Conservation (phyloP, 2,888 invertebrate genomes). For the Heptascelio sp. region DNA sequence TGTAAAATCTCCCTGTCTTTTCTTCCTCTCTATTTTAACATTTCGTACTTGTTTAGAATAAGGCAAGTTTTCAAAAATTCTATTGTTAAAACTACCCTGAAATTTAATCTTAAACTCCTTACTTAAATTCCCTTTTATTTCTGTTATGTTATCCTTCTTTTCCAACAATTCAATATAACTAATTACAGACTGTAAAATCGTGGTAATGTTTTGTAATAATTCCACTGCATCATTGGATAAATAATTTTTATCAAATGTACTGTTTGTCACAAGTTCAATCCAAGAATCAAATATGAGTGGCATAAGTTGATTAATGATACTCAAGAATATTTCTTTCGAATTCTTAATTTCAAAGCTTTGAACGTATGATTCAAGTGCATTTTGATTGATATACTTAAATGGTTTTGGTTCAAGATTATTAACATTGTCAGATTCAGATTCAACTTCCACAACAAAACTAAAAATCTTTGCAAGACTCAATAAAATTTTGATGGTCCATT, state of each 20-base stretch:
- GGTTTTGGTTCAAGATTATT: too few relatives aligned
- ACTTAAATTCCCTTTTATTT: slow-evolving; percentile 73
- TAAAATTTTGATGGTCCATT: slow-evolving; percentile 94
- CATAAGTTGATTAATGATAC: slow-evolving; percentile 89
- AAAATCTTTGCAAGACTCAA: slow-evolving; percentile 89
- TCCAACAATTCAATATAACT: slow-evolving; percentile 83
- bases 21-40: slow-evolving; percentile 77
- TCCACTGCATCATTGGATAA: slow-evolving; percentile 88
- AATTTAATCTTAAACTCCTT: slow-evolving; percentile 86
- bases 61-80: slow-evolving; percentile 87
- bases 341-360: too few relatives aligned
- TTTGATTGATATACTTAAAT: too few relatives aligned
- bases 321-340: too few relatives aligned
- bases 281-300: slow-evolving; percentile 95
- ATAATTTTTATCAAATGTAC: slow-evolving; percentile 84
- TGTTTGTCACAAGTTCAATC: slow-evolving; percentile 91
- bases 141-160: slow-evolving; percentile 64
- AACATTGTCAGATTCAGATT: too few relatives aligned
- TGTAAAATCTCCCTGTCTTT: slow-evolving; percentile 81
- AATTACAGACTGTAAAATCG: slow-evolving; percentile 88
- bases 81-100: slow-evolving; percentile 85
- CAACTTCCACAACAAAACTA: slow-evolving; percentile 82
- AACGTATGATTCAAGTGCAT: too few relatives aligned
- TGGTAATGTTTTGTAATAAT: slow-evolving; percentile 88
- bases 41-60: slow-evolving; percentile 80